Evolutionary conservation across 2,888 invertebrate species (phyloP), one percentile per base, ranked within the genome.

Genomic region (Craniophora ligustri): DNA sequence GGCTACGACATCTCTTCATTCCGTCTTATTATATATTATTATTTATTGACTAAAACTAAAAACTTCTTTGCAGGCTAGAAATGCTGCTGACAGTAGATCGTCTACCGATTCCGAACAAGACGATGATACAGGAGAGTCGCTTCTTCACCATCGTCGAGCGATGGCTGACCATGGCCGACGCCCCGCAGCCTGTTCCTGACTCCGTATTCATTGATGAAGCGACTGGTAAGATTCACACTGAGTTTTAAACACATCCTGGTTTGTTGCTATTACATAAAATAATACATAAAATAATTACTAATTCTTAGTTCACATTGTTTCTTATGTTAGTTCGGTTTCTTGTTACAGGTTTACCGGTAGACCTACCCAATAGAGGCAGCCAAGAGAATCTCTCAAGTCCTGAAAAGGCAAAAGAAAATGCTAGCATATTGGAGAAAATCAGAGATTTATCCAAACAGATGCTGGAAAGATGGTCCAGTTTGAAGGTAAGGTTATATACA

Each of bases 41-140:
- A n/a, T n/a, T n/a, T n/a, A n/a, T n/a, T n/a, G n/a, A n/a, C n/a
- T n/a, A n/a, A n/a, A n/a, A n/a, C n/a, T n/a, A 10, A 30, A 18
- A n/a, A 11, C 8, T 15, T 2, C 1, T 21, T 31, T 35, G 4
- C 85, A 97, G 97, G 88, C 94, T 95, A 64, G 96, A 96, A 76
- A 94, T 97, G 81, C 91, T 99, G 18, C 95, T 96, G 78, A 97
- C 98, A 0, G 91, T 99, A 53, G 96, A 96, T 66, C 95, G 96
- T 15, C 94, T 99, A 66, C 99, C 99, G 7, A 98, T 99, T 66
- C 96, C 97, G 2, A 98, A 99, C 88, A 98, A 97, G 89, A 98
- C 98, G 0, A 96, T 98, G 94, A 94, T 99, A 6, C 96, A 97
- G 78, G 99, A 99, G 82, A 98, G 98, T 76, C 97, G 98, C 78